Conservation (phyloP, 2,888 invertebrate species). For the Malthinus seriepunctatus region DNA sequence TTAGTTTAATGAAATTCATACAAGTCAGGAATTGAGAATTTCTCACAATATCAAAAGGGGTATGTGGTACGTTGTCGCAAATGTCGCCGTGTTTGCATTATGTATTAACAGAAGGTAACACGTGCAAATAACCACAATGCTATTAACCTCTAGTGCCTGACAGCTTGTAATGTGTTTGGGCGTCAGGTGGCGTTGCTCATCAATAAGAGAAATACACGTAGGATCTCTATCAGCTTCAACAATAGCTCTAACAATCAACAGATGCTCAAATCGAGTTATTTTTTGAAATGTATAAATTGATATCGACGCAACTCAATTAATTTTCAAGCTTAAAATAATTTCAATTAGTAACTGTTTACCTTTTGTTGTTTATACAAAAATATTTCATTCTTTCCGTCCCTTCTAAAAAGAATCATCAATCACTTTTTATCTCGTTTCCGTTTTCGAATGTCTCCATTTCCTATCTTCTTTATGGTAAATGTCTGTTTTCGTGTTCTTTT, state of each 20-base stretch:
- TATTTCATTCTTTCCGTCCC: constrained; percentile 22
- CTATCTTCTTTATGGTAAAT: constrained; percentile 28
- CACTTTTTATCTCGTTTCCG: constrained; percentile 35
- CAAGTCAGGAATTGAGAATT: no score
- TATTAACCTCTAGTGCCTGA: constrained; percentile 34
- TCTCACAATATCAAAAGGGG: constrained; percentile 7
- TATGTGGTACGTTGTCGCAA: constrained; percentile 18
- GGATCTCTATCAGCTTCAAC: constrained; percentile 20
- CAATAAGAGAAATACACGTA: constrained; percentile 28
- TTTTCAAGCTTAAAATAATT: constrained; percentile 20
- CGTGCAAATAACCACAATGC: constrained; percentile 38
- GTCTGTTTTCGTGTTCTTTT: constrained; percentile 27
- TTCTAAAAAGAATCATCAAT: constrained; percentile 30
- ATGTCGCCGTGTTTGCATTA: constrained; percentile 35
- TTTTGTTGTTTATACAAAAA: constrained; percentile 25
- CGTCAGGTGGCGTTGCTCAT: constrained; percentile 30
- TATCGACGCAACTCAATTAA: constrained; percentile 7
- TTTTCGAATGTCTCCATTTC: constrained; percentile 32
- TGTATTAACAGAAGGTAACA: constrained; percentile 37
- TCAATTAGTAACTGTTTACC: constrained; percentile 30
- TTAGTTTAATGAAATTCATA: background rate
- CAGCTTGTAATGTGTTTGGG: constrained; percentile 32
- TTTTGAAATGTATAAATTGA: constrained; percentile 5
- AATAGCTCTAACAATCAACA: constrained; percentile 23
- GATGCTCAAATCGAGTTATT: constrained; percentile 16